A percentile compares a stretch with the other conserved stretches of the same genome.
Evolutionary conservation across 2,888 invertebrate species (phyloP).

Genomic region (Pherbina coryleti): DNA sequence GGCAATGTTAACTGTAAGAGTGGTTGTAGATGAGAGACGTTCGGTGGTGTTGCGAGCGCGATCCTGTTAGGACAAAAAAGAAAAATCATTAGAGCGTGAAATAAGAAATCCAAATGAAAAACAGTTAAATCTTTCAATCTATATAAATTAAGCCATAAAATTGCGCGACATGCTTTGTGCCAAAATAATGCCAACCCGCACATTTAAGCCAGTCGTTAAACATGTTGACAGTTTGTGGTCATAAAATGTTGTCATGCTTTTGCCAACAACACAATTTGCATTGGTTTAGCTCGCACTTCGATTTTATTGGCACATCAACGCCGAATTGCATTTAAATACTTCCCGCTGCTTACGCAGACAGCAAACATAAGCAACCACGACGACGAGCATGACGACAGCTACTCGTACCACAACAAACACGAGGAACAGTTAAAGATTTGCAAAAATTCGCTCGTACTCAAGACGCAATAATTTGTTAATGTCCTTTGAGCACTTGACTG

Average conservation of each 20-base stretch:
- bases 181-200: neutral
- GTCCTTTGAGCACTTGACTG: neutral
- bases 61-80: conserved; percentile 73
- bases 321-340: conserved; percentile 4
- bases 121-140: neutral
- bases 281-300: neutral
- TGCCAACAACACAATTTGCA: neutral
- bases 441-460: neutral
- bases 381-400: neutral
- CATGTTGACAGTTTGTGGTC: neutral
- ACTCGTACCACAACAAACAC: neutral
- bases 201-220: neutral
- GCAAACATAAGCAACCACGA: neutral
- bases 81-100: neutral
- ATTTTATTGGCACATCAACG: conserved; percentile 2
- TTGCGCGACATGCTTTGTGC: neutral
- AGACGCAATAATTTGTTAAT: conserved; percentile 20
- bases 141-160: neutral
- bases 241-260: neutral
- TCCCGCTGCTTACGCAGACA: neutral
- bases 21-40: conserved; percentile 86
- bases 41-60: conserved; percentile 83
- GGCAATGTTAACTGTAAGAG: conserved; percentile 84
- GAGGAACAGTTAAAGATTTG: neutral
- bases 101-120: neutral